A percentile compares a stretch with the other conserved stretches of the same genome.
Conservation (phyloP, 2,113 vertebrate species). For the Pelobates fuscus region DNA sequence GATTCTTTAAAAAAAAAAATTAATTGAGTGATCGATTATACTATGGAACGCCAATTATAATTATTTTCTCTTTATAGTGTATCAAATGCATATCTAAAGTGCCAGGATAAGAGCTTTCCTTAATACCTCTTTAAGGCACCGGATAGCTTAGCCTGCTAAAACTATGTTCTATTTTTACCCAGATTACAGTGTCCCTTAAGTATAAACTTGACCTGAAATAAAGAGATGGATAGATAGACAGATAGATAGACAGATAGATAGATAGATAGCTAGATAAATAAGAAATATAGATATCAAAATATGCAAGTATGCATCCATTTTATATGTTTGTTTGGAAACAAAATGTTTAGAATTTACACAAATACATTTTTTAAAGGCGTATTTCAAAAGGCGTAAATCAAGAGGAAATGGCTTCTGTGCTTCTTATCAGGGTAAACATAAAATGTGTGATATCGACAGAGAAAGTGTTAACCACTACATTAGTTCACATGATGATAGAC, state of each 20-base stretch:
- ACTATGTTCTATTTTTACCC: constrained; percentile 27
- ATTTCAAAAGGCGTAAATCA: background rate
- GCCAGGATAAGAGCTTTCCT: background rate
- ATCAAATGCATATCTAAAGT: background rate
- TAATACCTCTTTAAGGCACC: background rate
- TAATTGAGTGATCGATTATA: no score
- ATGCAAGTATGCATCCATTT: no score
- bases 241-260: no score
- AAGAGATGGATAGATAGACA: no score
- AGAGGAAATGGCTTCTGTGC: constrained; percentile 64
- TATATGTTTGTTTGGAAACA: no score
- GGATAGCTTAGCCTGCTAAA: constrained; percentile 31
- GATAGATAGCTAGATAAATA: no score
- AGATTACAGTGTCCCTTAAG: constrained; percentile 41
- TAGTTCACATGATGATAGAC: constrained; percentile 67
- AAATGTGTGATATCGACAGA: constrained; percentile 68
- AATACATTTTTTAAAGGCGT: no score
- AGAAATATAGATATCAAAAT: no score
- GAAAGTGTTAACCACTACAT: constrained; percentile 71
- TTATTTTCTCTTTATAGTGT: background rate
- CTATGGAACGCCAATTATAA: no score
- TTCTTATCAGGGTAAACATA: constrained; percentile 69
- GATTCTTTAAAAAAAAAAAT: no score
- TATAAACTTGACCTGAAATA: no score
- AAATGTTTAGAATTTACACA: no score